Percentiles rank a stretch among this genome's conserved stretches.
These are phyloP conservation scores for Peucedramus taeniatus DNA, from an alignment of 2,113 vertebrate genomes.

Conservation along the genomic window DNA sequence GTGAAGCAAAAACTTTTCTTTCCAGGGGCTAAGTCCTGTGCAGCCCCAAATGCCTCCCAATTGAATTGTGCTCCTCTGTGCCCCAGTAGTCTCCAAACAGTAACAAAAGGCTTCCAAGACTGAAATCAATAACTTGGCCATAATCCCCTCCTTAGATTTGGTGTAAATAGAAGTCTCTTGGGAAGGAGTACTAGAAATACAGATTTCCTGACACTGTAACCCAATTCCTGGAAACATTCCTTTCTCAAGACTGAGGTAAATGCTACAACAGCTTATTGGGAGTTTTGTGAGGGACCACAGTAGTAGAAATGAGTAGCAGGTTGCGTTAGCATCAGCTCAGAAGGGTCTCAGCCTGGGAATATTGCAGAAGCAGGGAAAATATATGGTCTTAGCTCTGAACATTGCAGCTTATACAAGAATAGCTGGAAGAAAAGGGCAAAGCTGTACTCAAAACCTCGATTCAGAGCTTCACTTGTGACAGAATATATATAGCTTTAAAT, in stretches of 20 bases:
- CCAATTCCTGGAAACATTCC: conserved; percentile 44
- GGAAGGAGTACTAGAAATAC: background rate
- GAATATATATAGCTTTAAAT: background rate
- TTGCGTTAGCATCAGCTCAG: background rate
- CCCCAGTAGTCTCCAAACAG: background rate
- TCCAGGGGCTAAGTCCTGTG: background rate
- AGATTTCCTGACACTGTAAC: conserved; percentile 34
- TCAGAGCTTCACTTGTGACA: background rate
- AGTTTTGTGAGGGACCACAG: background rate
- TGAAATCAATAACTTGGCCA: conserved; percentile 22
- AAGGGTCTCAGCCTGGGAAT: background rate
- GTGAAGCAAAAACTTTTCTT: background rate
- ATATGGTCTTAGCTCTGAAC: background rate
- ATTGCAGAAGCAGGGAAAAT: background rate
- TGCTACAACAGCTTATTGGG: background rate
- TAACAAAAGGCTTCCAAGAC: conserved; percentile 20
- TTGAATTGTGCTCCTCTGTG: background rate
- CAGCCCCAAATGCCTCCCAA: background rate
- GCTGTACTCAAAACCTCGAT: background rate
- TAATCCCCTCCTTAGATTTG: conserved; percentile 25
- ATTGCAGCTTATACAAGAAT: background rate
- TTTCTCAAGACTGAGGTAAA: conserved; percentile 23
- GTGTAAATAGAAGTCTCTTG: conserved; percentile 33
- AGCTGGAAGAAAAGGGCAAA: background rate
- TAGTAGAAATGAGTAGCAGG: conserved; percentile 1